Base-by-base conservation (phyloP, 2,888 invertebrate species). In the Hyalella azteca region DNA sequence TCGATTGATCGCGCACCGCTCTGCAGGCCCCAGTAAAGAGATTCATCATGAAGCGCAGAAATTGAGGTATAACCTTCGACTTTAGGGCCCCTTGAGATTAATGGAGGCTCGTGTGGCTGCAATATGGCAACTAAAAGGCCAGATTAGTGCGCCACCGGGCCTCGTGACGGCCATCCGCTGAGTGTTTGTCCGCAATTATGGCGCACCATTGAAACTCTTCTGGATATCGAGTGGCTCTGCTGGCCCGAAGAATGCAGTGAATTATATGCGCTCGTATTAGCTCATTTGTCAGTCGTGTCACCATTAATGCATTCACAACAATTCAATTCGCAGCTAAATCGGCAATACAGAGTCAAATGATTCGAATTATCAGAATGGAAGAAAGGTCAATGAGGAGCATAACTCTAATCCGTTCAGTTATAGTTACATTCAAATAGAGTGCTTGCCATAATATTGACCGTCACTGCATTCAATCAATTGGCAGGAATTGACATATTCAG, bases 41-140 rank as follows among this genome's bases (percentile, higher is more conserved):
- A n/a, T n/a, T n/a, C n/a, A n/a, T n/a, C n/a, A n/a, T n/a, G n/a
- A n/a, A n/a, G n/a, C 45, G 9, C 11, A 9, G 19, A 15, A 36
- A 36, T 36, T 66, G 66, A 66, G 19, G 66, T 32, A 66, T 66
- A 19, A 36, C 66, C 66, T 19, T 66, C 66, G 66, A 36, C 66
- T 66, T 66, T 66, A 66, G 39, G 36, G 45, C 66, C 39, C 19
- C 36, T 19, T 13, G 11, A 66, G 66, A 66, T 66, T 66, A 66
- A 66, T 66, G 66, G 66, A 36, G 66, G 32, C 66, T 32, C 32
- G 66, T 66, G 66, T 15, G 39, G 66, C 66, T 39, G 66, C 66
- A 32, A 32, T 66, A 66, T 66, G 13, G 66, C 66, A 66, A 36
- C 66, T 66, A 66, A 66, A n/a, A 66, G 66, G 39, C 66, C 36